Percentiles rank a stretch among this genome's conserved stretches.
Conservation (phyloP, 2,797 vertebrate genomes). For the Lithobates pipiens region DNA sequence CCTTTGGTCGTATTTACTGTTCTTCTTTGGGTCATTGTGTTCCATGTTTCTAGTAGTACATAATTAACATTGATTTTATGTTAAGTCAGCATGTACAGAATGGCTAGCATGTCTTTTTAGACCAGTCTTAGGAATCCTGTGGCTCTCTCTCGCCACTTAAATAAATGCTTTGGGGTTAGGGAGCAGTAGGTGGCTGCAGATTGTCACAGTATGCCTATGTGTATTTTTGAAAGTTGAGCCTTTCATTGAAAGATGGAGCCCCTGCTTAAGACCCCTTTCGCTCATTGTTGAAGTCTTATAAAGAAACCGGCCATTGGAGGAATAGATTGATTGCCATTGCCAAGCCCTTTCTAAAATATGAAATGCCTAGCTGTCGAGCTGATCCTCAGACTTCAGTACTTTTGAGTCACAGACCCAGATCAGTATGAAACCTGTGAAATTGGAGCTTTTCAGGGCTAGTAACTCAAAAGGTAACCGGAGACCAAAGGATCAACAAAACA, state of each 20-base stretch:
- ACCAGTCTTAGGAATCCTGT: background rate
- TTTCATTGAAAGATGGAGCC: background rate
- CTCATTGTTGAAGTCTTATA: background rate
- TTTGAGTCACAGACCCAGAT: background rate
- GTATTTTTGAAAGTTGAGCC: background rate
- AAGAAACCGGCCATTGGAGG: background rate
- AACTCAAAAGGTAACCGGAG: background rate
- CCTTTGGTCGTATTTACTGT: slow-evolving; percentile 1
- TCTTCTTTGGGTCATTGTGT: background rate
- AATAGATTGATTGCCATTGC: background rate
- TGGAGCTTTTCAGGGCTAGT: too few species aligned
- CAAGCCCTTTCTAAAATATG: background rate
- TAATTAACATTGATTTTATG: background rate
- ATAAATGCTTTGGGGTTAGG: background rate
- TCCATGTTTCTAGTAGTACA: slow-evolving; percentile 9
- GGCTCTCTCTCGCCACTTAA: background rate
- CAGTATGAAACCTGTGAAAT: too few species aligned
- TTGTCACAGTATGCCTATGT: background rate
- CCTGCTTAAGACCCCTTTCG: background rate
- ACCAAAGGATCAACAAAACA: background rate
- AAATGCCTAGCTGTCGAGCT: background rate
- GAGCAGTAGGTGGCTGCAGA: background rate
- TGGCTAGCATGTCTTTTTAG: slow-evolving; percentile 16
- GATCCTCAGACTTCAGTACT: background rate
- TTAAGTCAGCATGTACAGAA: background rate